Conservation (phyloP, 2,888 invertebrate species). For the Gortyna flavago region DNA sequence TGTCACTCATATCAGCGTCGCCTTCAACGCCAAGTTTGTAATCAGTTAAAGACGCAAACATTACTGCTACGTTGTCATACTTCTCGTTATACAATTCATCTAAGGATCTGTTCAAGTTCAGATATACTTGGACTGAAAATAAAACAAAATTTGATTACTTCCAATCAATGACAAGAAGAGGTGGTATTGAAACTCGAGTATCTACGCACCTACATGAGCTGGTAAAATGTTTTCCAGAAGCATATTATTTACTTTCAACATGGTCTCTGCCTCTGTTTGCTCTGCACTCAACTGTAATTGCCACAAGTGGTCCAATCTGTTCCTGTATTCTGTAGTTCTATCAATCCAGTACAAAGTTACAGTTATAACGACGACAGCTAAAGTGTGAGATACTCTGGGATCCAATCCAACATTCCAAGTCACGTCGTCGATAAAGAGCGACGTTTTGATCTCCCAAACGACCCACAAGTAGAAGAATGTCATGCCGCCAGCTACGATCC, state of each 20-base stretch:
- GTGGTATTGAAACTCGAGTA: not conserved
- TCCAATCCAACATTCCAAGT: constrained; percentile 93
- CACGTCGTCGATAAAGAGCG: constrained; percentile 90
- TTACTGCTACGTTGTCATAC: constrained; percentile 97
- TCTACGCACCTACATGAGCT: constrained; percentile 94
- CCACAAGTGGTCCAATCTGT: constrained; percentile 95
- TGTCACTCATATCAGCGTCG: constrained; percentile 91
- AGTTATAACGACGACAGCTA: constrained; percentile 93
- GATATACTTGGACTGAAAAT: constrained; percentile 93
- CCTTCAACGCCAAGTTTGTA: constrained; percentile 92
- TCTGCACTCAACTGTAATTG: constrained; percentile 93
- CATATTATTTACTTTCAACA: constrained; percentile 96
- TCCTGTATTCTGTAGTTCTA: constrained; percentile 96
- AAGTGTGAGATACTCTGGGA: constrained; percentile 92
- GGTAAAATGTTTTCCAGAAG: constrained; percentile 98
- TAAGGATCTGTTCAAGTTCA: constrained; percentile 92
- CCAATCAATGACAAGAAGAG: not conserved
- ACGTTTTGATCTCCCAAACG: constrained; percentile 91
- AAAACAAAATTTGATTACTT: constrained; percentile 19
- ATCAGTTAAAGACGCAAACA: constrained; percentile 98
- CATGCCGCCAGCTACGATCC: constrained; percentile 92
- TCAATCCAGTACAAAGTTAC: constrained; percentile 95
- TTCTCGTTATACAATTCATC: constrained; percentile 96
- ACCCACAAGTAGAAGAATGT: constrained; percentile 92
- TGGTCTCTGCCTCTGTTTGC: constrained; percentile 95